Base-by-base conservation (phyloP, 2,888 invertebrate genomes). In the Melanotus villosus region DNA sequence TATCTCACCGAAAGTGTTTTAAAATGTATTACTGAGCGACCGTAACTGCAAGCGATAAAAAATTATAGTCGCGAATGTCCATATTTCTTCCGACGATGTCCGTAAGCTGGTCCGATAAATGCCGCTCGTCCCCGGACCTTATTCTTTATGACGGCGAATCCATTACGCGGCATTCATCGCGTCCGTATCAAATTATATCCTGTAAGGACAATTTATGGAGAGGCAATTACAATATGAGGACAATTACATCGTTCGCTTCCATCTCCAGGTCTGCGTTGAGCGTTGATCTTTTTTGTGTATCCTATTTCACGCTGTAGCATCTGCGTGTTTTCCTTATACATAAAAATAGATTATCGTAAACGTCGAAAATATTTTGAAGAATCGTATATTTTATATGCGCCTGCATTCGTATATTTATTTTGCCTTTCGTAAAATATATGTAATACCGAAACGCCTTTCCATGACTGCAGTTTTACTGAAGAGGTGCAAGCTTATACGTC, bases 11-110 rank as follows among this genome's bases (percentile, higher is more conserved):
- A 68, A 73, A 73, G 71, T 73, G 68, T 73, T 73, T 73, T 64
- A 73, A 70, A 70, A 70, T 70, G 70, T 66, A 72, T 72, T 72
- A 70, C 70, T 58, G 65, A 70, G 65, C 70, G 67, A 70, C 70
- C 72, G 70, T 72, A 72, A 72, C 70, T 70, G 70, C 68, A 72
- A 68, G 65, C 72, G 70, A 72, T 72, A 72, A 72, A 72, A 72
- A 72, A 72, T 72, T 70, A 72, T 72, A 70, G 72, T 72, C 72
- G 64, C 68, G 70, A 63, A 63, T 70, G 66, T 70, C 70, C 70
- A 70, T 70, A 66, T 63, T 66, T 70, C 70, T 70, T 70, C 59
- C 70, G 43, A 66, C 65, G 71, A 71, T 72, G 72, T 70, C 70
- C 70, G 70, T 70, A 70, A 68, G 70, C 66, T 60, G 71, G 71